Percentiles rank a stretch among this genome's conserved stretches.
These are phyloP conservation scores for Alosa sapidissima DNA, from an alignment of 2,797 vertebrate species.

Conservation along the genomic window DNA sequence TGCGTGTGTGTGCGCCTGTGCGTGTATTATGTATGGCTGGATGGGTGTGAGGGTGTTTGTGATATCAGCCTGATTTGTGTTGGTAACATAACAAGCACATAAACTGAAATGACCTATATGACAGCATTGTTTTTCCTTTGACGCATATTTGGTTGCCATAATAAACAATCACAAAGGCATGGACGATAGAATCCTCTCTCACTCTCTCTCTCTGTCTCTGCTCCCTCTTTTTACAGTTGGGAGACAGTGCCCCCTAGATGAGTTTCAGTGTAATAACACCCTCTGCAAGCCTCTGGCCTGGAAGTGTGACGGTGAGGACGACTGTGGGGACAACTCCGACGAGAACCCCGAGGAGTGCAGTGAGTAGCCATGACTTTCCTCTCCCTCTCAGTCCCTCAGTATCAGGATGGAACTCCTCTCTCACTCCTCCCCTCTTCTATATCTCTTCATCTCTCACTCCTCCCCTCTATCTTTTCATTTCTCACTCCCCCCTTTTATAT, in stretches of 20 bases:
- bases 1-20: conserved; percentile 59
- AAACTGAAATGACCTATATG: neutral
- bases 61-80: neutral
- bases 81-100: neutral
- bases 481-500: no score
- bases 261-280: conserved; percentile 98
- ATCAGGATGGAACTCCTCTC: no score
- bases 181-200: neutral
- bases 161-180: neutral
- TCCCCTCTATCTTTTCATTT: no score
- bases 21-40: neutral
- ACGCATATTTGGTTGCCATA: neutral
- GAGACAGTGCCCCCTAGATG: conserved; percentile 88
- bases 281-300: conserved; percentile 93
- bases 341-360: conserved; percentile 91
- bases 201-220: neutral
- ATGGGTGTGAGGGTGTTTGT: neutral
- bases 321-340: conserved; percentile 96
- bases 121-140: conserved; percentile 7
- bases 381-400: neutral
- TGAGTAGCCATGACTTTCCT: conserved; percentile 62
- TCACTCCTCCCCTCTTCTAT: neutral
- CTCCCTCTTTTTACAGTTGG: conserved; percentile 59
- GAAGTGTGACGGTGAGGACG: conserved; percentile 95
- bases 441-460: neutral